Percentiles rank a stretch among this genome's conserved stretches.
phyloP scores from a whole-genome alignment of 2,113 vertebrate genomes.

The Puffinus mauretanicus region DNA sequence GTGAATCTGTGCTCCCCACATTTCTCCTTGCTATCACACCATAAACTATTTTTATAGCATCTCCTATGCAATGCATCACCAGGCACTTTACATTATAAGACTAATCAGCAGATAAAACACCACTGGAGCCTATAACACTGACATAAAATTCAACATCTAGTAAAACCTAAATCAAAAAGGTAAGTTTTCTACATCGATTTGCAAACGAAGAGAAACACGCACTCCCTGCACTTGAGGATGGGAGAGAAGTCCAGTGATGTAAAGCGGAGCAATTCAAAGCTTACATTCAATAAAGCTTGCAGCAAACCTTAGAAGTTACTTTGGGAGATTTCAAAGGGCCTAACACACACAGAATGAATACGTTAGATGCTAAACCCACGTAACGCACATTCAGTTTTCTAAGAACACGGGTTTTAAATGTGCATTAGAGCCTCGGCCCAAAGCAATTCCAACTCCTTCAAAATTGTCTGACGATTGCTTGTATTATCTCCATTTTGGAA shows the following conservation, averaged over 20 bases:
- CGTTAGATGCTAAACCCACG: background rate
- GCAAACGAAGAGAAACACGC: background rate
- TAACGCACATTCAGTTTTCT: background rate
- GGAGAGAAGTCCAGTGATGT: background rate
- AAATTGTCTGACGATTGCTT: background rate
- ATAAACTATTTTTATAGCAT: constrained; percentile 61
- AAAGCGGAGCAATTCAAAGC: background rate
- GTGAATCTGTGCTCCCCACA: constrained; percentile 2
- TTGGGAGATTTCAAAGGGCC: background rate
- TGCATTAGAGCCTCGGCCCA: background rate
- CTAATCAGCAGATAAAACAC: constrained; percentile 59
- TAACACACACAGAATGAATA: background rate
- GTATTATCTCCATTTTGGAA: background rate
- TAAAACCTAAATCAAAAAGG: constrained; percentile 27
- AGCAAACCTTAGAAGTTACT: background rate
- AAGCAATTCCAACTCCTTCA: background rate
- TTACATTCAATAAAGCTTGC: background rate
- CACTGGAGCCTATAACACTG: background rate
- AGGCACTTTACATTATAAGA: constrained; percentile 44
- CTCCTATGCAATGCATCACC: constrained; percentile 16
- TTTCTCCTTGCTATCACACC: constrained; percentile 31
- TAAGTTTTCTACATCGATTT: background rate
- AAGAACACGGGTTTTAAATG: background rate
- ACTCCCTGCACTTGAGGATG: background rate
- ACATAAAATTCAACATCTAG: constrained; percentile 27